Percentiles rank a stretch among this genome's conserved stretches.
These are phyloP conservation scores for Drosophila prosaltans DNA, from an alignment of 1,140 invertebrate species.

Conservation along the genomic window DNA sequence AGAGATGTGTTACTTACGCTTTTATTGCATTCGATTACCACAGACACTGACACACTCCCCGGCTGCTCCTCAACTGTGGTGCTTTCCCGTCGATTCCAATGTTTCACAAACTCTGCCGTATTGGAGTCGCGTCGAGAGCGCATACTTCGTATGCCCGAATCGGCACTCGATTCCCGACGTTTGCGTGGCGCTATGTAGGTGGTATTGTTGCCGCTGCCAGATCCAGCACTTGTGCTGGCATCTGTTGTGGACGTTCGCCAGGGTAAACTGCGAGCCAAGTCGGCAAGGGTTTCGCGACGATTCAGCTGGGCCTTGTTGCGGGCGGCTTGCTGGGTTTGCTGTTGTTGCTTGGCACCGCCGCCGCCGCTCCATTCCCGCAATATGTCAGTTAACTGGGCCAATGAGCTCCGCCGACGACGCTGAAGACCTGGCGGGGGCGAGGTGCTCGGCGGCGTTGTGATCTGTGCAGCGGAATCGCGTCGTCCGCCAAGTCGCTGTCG, in stretches of 20 bases:
- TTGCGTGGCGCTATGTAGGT: constrained; percentile 86
- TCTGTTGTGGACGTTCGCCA: constrained; percentile 88
- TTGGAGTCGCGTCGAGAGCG: constrained; percentile 89
- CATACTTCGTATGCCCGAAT: constrained; percentile 91
- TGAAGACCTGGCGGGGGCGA: constrained; percentile 84
- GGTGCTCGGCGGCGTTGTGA: constrained; percentile 90
- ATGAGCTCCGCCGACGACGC: constrained; percentile 90
- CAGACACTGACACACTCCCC: constrained; percentile 49
- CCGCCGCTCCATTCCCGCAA: constrained; percentile 92
- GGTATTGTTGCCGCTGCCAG: constrained; percentile 33
- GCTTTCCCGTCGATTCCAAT: constrained; percentile 87
- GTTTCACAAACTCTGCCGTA: constrained; percentile 89
- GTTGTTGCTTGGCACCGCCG: constrained; percentile 84
- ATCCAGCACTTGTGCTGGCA: constrained; percentile 76
- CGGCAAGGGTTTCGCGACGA: constrained; percentile 92
- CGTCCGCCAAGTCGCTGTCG: constrained; percentile 91
- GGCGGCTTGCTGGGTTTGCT: constrained; percentile 49
- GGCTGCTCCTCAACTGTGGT: constrained; percentile 76
- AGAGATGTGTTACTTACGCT: constrained; percentile 59
- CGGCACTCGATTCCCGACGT: constrained; percentile 91
- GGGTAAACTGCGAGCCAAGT: constrained; percentile 89
- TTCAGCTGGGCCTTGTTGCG: constrained; percentile 88
- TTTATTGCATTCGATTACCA: constrained; percentile 70
- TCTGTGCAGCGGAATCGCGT: constrained; percentile 94
- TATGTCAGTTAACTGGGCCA: constrained; percentile 94